These are phyloP conservation scores for Corapipo altera DNA, from an alignment of 2,113 vertebrate genomes.

Conservation along the genomic window DNA sequence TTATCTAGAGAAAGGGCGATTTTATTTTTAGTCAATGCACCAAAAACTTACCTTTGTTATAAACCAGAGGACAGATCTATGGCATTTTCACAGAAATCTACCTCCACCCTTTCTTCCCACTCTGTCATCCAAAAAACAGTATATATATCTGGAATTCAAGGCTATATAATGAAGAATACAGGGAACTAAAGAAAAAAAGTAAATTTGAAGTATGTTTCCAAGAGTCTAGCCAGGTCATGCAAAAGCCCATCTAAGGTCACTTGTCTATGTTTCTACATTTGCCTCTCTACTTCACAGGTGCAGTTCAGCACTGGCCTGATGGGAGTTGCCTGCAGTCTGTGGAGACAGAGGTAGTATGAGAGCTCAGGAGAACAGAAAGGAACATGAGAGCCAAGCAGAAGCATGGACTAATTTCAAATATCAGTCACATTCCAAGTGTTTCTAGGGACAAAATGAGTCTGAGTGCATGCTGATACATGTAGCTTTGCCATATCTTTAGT, in stretches of 20 bases:
- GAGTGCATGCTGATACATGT: neutral
- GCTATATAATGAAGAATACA: neutral
- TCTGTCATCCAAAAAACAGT: neutral
- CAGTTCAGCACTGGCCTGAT: neutral
- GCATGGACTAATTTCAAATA: neutral
- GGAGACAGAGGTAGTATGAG: neutral
- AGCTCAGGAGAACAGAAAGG: neutral
- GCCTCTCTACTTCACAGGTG: neutral
- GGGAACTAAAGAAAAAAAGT: neutral
- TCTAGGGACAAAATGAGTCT: neutral
- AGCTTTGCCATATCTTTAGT: neutral
- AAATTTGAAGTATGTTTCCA: neutral
- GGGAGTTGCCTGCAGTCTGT: neutral
- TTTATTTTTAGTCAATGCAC: neutral
- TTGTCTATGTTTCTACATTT: neutral
- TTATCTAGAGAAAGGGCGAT: neutral
- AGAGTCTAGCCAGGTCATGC: neutral
- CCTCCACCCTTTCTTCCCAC: neutral
- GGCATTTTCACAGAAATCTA: neutral
- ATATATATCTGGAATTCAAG: neutral
- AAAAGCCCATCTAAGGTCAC: neutral
- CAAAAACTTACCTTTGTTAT: neutral
- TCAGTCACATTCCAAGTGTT: neutral
- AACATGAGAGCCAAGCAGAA: neutral
- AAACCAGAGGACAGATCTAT: neutral